Evolutionary conservation across 2,888 invertebrate species (phyloP), one percentile per base, ranked within the genome.

Genomic region (Chelonus formosanus): DNA sequence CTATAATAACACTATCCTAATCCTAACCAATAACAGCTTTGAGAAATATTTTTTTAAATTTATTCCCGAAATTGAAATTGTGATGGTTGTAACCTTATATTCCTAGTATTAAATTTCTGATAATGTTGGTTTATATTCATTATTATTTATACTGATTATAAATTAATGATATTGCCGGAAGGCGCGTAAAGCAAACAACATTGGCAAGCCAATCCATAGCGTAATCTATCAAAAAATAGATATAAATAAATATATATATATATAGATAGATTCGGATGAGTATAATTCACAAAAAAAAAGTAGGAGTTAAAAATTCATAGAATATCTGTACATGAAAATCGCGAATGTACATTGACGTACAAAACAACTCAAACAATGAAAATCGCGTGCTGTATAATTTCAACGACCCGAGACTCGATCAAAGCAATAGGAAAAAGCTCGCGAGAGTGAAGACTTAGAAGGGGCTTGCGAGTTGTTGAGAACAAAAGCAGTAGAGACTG

Each of bases 201-300:
- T 75, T 76, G 79, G 79, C 77, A 80, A 80, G 79, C 76, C 77
- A 75, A 76, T 78, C 73, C 20, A 20, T 20, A 50, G 72, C 69
- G 76, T 75, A 67, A 70, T 71, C 65, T 71, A 71, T 75, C 71
- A 56, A 47, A 31, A 20, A 20, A 20, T 20, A 20, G 20, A 20
- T 20, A 20, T 20, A 20, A 20, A 20, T 1, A 20, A 20, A 20
- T 1, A 20, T 40, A 40, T 59, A 40, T 40, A 40, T 4, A 40
- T 40, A 40, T 40, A 5, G 3, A 6, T 40, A 48, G 20, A 48
- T 7, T 5, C 48, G 10, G 48, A n/a, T 48, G n/a, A 48, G n/a
- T 48, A 48, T 48, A 20, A 20, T 20, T 20, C 2, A 20, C 20
- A 20, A 20, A 20, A 48, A 48, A 48, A 48, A 48, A 8, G 48